Evolutionary conservation across 2,888 invertebrate species (phyloP).

Genomic region (Plebejus melissa): DNA sequence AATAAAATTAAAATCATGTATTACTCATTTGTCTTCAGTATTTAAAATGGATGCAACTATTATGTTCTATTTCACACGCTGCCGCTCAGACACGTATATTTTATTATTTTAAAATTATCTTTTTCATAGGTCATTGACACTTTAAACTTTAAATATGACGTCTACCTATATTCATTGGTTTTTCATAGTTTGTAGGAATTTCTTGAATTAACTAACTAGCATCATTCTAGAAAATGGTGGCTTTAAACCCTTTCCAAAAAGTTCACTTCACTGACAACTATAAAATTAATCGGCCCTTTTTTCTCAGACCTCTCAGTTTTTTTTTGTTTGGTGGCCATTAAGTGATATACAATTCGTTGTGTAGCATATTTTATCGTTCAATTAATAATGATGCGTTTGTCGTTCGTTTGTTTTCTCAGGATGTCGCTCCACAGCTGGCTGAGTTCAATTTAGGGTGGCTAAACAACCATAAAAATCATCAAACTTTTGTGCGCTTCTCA

Average conservation of each 20-base stretch:
- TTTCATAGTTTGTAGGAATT: not conserved
- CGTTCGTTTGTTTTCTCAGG: slow-evolving; percentile 56
- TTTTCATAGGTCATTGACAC: slow-evolving; percentile 3
- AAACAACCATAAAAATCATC: slow-evolving; percentile 40
- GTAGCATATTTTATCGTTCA: slow-evolving; percentile 23
- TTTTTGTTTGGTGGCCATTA: slow-evolving; percentile 14
- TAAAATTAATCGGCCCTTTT: slow-evolving; percentile 15
- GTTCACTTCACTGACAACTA: not conserved
- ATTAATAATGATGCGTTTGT: slow-evolving; percentile 46
- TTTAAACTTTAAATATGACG: not conserved
- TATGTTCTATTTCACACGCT: slow-evolving; percentile 16
- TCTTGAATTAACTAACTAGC: not conserved
- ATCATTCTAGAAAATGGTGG: not conserved
- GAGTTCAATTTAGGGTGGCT: slow-evolving; percentile 51
- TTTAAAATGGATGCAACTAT: slow-evolving; percentile 18
- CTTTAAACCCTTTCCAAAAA: not conserved
- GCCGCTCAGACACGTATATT: not conserved
- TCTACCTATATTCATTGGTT: not conserved
- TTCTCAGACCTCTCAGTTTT: not conserved
- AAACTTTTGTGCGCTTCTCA: slow-evolving; percentile 22
- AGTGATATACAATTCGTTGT: not conserved
- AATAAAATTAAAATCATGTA: slow-evolving; percentile 19
- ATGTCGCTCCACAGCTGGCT: slow-evolving; percentile 66
- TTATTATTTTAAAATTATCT: slow-evolving; percentile 5
- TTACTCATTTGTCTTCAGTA: not conserved